Evolutionary conservation across 1,140 invertebrate species (phyloP), one percentile per base, ranked within the genome.

Genomic region (Drosophila erecta): DNA sequence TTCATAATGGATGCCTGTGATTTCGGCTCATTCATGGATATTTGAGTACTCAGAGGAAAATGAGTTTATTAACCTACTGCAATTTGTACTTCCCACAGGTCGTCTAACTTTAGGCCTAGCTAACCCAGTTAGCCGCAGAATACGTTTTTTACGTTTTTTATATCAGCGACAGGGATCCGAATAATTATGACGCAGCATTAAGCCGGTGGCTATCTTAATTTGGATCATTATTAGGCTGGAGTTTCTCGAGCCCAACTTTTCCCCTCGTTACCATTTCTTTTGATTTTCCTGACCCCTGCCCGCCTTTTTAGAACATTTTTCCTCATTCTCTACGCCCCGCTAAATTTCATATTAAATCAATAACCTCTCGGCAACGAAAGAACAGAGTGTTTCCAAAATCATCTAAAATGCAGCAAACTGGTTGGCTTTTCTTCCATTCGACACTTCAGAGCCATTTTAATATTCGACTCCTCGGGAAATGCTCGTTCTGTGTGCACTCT

Each of bases 301-400:
- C 46, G 41, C 41, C 27, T 24, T 41, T 37, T 71, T 54, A 15
- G 44, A 57, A 3, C 12, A 14, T 44, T 61, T 33, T 74, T 54
- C 8, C 37, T n/a, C 33, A 8, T 30, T 35, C 41, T 72, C 51
- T 37, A 44, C 15, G 47, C 53, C 59, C 53, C 57, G 55, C 71
- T 84, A 79, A 79, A 83, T 76, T 76, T 84, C 53, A 41, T 43
- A 66, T 69, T 76, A 62, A 84, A 83, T 83, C 80, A 76, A 83
- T 84, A 84, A 78, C 50, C 14, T 60, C 69, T 55, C 8, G 35
- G 51, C 54, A 58, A 54, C 33, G 60, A 60, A 54, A 17, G 10
- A 49, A 57, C 73, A 66, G 56, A 24, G 50, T 56, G 41, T 55
- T 55, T 56, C 8, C 12, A 38, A 35, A 17, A 27, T 57, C 71